Base-by-base conservation (phyloP, 2,888 invertebrate genomes). In the Allophyes oxyacanthae region DNA sequence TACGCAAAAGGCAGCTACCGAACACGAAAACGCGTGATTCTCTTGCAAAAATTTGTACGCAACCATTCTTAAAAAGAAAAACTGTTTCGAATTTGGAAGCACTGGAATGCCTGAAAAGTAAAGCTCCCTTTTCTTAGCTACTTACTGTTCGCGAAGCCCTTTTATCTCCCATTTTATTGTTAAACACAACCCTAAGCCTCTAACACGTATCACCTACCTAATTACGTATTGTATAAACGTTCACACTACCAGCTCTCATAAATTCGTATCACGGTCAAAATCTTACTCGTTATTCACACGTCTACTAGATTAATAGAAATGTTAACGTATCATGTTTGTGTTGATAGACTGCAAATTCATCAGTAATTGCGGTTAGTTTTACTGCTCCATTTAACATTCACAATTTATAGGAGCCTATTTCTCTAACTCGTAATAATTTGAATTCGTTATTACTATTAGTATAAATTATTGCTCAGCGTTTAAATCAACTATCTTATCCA, bases 231-330 rank as follows among this genome's bases (percentile, higher is more conserved):
- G 59, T 64, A 64, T 60, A 57, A 60, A 60, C 63, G 65, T 68
- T 72, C 58, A 60, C 71, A 75, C 65, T 65, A 64, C 70, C 78
- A 72, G 61, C 69, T 62, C 57, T 72, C 50, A 64, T 63, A 74
- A 72, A 70, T 76, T 67, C 56, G 62, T 48, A 62, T 67, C 79
- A 79, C 71, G 79, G 77, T 75, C 78, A 75, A 68, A 75, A 62
- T 66, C 52, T 67, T 41, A 45, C 64, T 53, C 34, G 53, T 66
- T 62, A 66, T 60, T 66, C 48, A 70, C 48, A 59, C 43, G 67
- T 64, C 62, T 15, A 59, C 57, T 70, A 57, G 48, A 67, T 67
- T 62, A 63, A 66, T 72, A 33, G n/a, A 34, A 41, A 50, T 14
- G 13, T 40, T 63, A 54, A 46, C 49, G 37, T 41, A 36, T 57